A percentile compares a stretch with the other conserved stretches of the same genome.
These are phyloP conservation scores for Drymodes brunneopygia DNA, from an alignment of 2,113 vertebrate genomes.

Conservation along the genomic window DNA sequence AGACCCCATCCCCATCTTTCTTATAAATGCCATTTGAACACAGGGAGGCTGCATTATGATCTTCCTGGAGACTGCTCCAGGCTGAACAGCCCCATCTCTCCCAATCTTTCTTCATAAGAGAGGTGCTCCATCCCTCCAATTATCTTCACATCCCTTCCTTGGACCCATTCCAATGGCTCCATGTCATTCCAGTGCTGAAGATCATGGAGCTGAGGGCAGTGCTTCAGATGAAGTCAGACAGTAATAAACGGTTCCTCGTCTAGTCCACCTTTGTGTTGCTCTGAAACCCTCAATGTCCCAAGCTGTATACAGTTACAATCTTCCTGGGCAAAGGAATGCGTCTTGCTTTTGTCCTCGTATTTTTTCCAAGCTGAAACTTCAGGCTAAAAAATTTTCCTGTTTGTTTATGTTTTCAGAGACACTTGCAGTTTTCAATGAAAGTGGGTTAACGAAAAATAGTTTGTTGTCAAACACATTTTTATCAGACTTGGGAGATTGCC, in stretches of 20 bases:
- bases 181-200: not conserved
- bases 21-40: fast-evolving
- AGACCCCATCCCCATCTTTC: not conserved
- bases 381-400: not conserved
- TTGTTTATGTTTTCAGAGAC: not conserved
- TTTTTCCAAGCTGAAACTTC: not conserved
- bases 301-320: not conserved
- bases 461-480: not conserved
- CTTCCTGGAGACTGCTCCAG: not conserved
- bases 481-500: not conserved
- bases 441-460: not conserved
- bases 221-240: not conserved
- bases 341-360: not conserved
- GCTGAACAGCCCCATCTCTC: not conserved
- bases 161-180: not conserved
- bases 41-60: not conserved
- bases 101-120: not conserved
- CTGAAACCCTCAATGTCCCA: not conserved
- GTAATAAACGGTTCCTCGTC: not conserved
- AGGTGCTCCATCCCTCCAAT: no score
- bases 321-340: not conserved
- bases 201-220: not conserved
- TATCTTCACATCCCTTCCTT: not conserved
- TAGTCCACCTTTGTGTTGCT: fast-evolving
- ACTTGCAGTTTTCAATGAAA: not conserved